Evolutionary conservation across 2,797 vertebrate genomes (phyloP).

Genomic region (Tiaroga cobitis): DNA sequence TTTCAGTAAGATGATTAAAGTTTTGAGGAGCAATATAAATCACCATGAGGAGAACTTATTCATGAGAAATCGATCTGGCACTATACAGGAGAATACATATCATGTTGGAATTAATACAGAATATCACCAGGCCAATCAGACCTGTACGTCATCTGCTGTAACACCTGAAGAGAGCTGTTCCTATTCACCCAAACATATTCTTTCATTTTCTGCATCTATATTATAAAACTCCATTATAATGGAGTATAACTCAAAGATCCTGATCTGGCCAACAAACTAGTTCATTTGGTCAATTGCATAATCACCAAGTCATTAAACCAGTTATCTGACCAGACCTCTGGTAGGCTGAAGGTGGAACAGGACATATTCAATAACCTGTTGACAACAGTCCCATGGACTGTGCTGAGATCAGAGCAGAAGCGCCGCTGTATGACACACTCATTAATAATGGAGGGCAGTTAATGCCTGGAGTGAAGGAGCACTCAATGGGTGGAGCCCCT

Average conservation of each 20-base stretch:
- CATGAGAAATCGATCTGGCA: constrained; percentile 48
- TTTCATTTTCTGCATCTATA: neutral
- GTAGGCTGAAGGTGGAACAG: constrained; percentile 41
- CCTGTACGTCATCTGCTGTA: constrained; percentile 28
- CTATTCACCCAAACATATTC: neutral
- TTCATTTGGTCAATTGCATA: constrained; percentile 7
- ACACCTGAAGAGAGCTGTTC: neutral
- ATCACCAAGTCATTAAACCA: neutral
- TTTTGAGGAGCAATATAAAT: constrained; percentile 29
- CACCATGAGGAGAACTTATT: constrained; percentile 63
- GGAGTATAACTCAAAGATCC: neutral
- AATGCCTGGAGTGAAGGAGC: constrained; percentile 65
- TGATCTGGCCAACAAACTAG: constrained; percentile 1
- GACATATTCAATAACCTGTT: constrained; percentile 57
- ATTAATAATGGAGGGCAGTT: constrained; percentile 74
- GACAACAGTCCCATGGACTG: constrained; percentile 64
- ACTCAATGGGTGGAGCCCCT: constrained; percentile 59
- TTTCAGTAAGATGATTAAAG: constrained; percentile 26
- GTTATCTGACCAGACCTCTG: constrained; percentile 3
- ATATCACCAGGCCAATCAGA: constrained; percentile 46
- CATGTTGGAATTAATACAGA: constrained; percentile 58
- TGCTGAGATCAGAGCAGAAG: constrained; percentile 63
- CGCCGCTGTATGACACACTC: constrained; percentile 62
- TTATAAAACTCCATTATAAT: neutral
- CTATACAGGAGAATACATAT: constrained; percentile 53